Conservation (phyloP, 2,797 vertebrate genomes). For the Anomalospiza imberbis region DNA sequence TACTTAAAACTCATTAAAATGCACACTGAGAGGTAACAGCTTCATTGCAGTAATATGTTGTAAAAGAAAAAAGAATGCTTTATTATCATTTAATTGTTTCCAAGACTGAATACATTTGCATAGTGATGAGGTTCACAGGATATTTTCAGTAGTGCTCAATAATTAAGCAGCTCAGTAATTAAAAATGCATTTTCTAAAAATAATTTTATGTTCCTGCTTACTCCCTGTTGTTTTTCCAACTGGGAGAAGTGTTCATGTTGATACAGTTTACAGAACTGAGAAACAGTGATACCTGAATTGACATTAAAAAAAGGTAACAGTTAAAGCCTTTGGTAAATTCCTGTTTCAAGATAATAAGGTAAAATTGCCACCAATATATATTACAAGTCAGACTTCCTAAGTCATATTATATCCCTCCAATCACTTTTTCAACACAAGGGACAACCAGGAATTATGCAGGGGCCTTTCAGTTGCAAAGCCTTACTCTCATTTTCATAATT, state of each 20-base stretch:
- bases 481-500: neutral
- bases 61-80: constrained; percentile 85
- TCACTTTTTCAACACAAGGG: neutral
- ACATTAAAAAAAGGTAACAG: neutral
- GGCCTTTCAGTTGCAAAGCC: neutral
- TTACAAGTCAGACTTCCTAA: neutral
- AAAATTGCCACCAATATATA: neutral
- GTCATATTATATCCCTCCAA: neutral
- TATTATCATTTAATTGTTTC: constrained; percentile 92
- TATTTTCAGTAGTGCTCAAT: constrained; percentile 75
- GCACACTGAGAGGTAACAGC: constrained; percentile 89
- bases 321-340: neutral
- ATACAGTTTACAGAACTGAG: constrained; percentile 10
- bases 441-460: neutral
- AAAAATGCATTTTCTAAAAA: constrained; percentile 80
- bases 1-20: constrained; percentile 97
- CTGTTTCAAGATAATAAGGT: neutral
- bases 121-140: constrained; percentile 78
- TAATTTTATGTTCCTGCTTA: constrained; percentile 73
- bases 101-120: constrained; percentile 90
- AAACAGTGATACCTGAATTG: neutral
- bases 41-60: constrained; percentile 90
- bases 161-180: constrained; percentile 84
- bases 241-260: constrained; percentile 35
- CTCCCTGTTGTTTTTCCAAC: constrained; percentile 61